Base-by-base conservation (phyloP, 1,140 invertebrate species). In the Neodiprion fabricii region DNA sequence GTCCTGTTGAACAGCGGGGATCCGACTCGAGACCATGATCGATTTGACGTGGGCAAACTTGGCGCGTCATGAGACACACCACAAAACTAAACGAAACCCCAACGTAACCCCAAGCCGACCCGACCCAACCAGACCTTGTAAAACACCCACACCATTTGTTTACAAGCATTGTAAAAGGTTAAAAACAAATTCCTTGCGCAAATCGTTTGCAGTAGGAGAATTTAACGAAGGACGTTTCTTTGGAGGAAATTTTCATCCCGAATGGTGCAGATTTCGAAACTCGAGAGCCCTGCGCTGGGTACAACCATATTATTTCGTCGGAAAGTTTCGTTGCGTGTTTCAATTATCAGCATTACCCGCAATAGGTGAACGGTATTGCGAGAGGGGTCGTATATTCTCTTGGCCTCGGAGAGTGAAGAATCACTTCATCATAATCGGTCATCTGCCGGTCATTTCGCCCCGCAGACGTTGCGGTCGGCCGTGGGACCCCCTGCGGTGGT, bases 341-440 rank as follows among this genome's bases (percentile, higher is more conserved):
- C 83, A 88, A 85, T 87, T 86, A 87, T 83, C 80, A 79, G 78
- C 78, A 70, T 40, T 79, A 67, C 68, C 28, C 9, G 68, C 14
- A 40, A 40, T 21, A 14, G 68, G 12, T 49, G 47, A 67, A 70
- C 50, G 67, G 48, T 68, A 68, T 48, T 9, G 21, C 50, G n/a
- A 23, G 5, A 40, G n/a, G 77, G 78, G 81, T 79, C 79, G 78
- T 77, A 79, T 81, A 77, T 76, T 77, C 83, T 76, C 75, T 77
- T 72, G 71, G 71, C 77, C 80, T 75, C 78, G 50, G 12, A 10
- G 40, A 40, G 14, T 71, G 21, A 70, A 82, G 83, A 86, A 86
- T 84, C 86, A 85, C 86, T 88, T 86, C 84, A 87, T 88, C 87
- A 88, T 88, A 88, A 88, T 88, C 87, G 85, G 85, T 87, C 87